These are phyloP conservation scores for Clivina fossor DNA, from an alignment of 2,888 invertebrate genomes.

Conservation along the genomic window DNA sequence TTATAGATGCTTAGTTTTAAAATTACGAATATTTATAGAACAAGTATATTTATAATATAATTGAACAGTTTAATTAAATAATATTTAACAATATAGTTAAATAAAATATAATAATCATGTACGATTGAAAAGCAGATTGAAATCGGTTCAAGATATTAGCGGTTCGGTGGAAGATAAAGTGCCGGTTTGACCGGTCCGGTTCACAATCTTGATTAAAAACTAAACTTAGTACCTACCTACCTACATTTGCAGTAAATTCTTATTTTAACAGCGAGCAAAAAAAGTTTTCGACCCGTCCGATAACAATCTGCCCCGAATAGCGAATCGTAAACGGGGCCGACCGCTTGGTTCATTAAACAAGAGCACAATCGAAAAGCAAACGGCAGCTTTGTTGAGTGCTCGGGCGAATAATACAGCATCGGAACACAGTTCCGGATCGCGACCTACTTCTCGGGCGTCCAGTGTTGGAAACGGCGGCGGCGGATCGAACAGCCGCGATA, in stretches of 20 bases:
- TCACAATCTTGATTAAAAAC: too few relatives aligned
- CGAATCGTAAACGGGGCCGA: conserved; percentile 64
- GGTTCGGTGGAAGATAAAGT: too few relatives aligned
- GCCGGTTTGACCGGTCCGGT: neutral
- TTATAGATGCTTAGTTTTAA: too few relatives aligned
- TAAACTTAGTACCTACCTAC: conserved; percentile 16
- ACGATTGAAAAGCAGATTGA: too few relatives aligned
- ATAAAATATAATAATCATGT: too few relatives aligned
- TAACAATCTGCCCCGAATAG: conserved; percentile 70
- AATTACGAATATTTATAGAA: too few relatives aligned
- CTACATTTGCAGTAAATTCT: conserved; percentile 23
- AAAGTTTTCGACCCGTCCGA: conserved; percentile 87
- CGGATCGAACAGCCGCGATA: conserved; percentile 43
- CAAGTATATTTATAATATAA: too few relatives aligned
- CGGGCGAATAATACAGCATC: conserved; percentile 28
- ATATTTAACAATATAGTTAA: too few relatives aligned
- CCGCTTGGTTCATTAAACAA: conserved; percentile 66
- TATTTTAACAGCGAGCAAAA: conserved; percentile 65
- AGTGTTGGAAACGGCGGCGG: conserved; percentile 56
- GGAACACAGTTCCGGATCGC: conserved; percentile 45
- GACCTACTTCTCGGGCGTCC: conserved; percentile 54
- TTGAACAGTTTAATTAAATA: too few relatives aligned
- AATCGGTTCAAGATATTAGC: too few relatives aligned
- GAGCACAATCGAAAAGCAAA: conserved; percentile 59
- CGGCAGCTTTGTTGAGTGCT: conserved; percentile 1